Percentiles rank a stretch among this genome's conserved stretches.
Conservation (phyloP, 2,888 invertebrate genomes). For the Bursaphelenchus okinawaensis region DNA sequence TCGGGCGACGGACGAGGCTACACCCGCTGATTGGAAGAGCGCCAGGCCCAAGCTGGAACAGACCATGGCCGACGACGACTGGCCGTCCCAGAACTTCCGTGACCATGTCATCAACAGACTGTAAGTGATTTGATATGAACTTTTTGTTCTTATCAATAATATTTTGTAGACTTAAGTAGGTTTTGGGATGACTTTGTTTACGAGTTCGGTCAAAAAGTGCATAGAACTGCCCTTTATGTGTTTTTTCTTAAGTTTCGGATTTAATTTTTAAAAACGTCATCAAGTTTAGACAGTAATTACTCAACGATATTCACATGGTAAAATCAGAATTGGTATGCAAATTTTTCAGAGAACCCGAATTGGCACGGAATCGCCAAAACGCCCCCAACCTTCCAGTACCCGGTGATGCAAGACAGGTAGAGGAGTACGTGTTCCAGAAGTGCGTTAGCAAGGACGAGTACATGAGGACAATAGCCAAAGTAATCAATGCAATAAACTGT, state of each 20-base stretch:
- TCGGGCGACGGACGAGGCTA: conserved; percentile 11
- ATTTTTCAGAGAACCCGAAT: conserved; percentile 53
- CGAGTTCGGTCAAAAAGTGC: not conserved
- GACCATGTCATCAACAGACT: conserved; percentile 56
- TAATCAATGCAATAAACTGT: conserved; percentile 57
- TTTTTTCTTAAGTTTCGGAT: too few relatives aligned
- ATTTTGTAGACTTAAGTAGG: too few relatives aligned
- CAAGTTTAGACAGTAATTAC: too few relatives aligned
- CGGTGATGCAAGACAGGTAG: conserved; percentile 54
- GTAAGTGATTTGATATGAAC: conserved; percentile 32
- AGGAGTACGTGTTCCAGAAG: conserved; percentile 57
- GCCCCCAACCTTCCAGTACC: conserved; percentile 56
- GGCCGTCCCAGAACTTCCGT: conserved; percentile 55
- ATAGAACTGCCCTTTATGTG: too few relatives aligned
- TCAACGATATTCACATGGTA: too few relatives aligned
- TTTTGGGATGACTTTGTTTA: not conserved
- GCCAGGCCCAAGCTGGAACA: not conserved
- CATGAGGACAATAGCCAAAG: conserved; percentile 57
- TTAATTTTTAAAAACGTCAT: too few relatives aligned
- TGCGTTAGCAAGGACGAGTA: conserved; percentile 56
- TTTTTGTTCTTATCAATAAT: too few relatives aligned
- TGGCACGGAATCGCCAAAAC: conserved; percentile 56
- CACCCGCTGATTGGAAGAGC: not conserved
- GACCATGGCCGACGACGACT: conserved; percentile 52
- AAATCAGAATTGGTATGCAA: not conserved